These are phyloP conservation scores for Poeciliopsis prolifica DNA, from an alignment of 2,113 vertebrate genomes.

Conservation along the genomic window DNA sequence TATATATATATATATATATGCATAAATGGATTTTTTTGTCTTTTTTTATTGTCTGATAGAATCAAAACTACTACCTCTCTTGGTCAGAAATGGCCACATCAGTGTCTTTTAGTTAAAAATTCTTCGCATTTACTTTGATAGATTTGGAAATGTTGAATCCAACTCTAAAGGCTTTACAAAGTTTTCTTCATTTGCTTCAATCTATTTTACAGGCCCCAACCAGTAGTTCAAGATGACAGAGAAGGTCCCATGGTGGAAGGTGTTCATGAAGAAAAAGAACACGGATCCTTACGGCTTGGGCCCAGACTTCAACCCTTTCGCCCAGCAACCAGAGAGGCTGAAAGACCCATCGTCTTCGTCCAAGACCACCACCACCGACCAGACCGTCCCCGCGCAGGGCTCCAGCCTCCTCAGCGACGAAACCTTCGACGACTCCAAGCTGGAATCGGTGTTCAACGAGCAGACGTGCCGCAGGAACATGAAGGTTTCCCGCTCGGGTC, in stretches of 20 bases:
- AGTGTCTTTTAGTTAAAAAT: no score
- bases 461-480: conserved; percentile 86
- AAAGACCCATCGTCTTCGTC: conserved; percentile 19
- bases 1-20: background rate
- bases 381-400: conserved; percentile 38
- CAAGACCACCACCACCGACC: conserved; percentile 7
- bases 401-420: conserved; percentile 50
- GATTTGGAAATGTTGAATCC: no score
- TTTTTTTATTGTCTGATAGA: background rate
- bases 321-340: conserved; percentile 25
- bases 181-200: background rate
- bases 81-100: no score
- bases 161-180: no score
- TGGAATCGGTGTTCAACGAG: conserved; percentile 78
- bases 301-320: conserved; percentile 67
- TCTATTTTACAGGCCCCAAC: conserved; percentile 18
- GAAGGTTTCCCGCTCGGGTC: conserved; percentile 90
- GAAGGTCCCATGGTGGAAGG: conserved; percentile 76
- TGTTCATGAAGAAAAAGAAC: conserved; percentile 72
- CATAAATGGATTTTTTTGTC: background rate
- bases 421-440: conserved; percentile 73
- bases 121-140: no score
- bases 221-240: conserved; percentile 73
- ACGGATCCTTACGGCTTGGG: background rate
- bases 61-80: background rate